Evolutionary conservation across 2,797 vertebrate genomes (phyloP).

Genomic region (Microctenopoma stevenorrisi): DNA sequence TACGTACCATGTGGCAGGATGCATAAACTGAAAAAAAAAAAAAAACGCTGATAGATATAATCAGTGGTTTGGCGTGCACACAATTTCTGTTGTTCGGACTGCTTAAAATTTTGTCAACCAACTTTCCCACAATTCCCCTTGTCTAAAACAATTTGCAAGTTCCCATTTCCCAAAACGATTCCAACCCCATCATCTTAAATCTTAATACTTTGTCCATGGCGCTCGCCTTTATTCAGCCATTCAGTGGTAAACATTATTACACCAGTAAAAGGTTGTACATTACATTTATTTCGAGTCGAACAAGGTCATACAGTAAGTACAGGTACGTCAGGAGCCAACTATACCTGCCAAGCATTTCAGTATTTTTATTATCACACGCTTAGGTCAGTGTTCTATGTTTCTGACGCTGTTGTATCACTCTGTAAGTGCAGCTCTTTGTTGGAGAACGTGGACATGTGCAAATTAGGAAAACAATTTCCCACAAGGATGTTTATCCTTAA

Average conservation of each 20-base stretch:
- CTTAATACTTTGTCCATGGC: not conserved
- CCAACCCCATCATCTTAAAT: constrained; percentile 12
- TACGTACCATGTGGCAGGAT: constrained; percentile 13
- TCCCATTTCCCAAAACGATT: constrained; percentile 27
- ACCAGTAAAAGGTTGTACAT: not conserved
- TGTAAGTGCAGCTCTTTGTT: constrained; percentile 23
- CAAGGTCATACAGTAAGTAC: not conserved
- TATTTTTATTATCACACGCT: not conserved
- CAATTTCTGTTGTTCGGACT: constrained; percentile 13
- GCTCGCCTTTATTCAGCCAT: constrained; percentile 1
- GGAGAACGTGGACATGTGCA: constrained; percentile 28
- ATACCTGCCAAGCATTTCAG: constrained; percentile 24
- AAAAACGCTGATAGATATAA: constrained; percentile 9
- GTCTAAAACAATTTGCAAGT: constrained; percentile 37
- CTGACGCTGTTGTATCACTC: constrained; percentile 12
- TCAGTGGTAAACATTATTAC: constrained; percentile 7
- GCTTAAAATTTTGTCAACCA: constrained; percentile 33
- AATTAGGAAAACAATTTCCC: constrained; percentile 26
- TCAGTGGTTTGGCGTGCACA: constrained; percentile 24
- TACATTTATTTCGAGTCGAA: constrained; percentile 13
- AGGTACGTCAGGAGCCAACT: not conserved
- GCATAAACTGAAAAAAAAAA: not conserved
- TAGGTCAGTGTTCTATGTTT: constrained; percentile 9
- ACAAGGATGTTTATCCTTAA: constrained; percentile 51
- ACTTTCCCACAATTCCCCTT: constrained; percentile 25